Base-by-base conservation (phyloP, 2,888 invertebrate species). In the Acleris laterana region DNA sequence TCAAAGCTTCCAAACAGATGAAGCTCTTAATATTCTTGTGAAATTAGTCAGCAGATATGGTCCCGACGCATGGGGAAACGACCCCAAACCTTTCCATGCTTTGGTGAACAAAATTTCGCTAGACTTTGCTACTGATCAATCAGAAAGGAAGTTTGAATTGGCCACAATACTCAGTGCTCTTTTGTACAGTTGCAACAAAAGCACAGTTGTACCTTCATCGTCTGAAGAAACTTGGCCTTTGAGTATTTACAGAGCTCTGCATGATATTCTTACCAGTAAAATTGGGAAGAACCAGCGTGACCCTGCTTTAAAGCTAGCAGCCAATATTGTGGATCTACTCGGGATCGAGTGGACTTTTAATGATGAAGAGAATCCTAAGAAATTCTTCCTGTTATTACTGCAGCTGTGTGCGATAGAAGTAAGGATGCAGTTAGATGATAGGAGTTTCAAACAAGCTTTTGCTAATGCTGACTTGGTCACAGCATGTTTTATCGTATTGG, bases 371-470 rank as follows among this genome's bases (percentile, higher is more conserved):
- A 94, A 95, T 73, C 97, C 97, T 64, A 96, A 97, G 87, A 95
- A 97, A 78, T 96, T 98, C 78, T 95, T 98, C 76, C 90, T 98
- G 20, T 88, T 98, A 13, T 85, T 97, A 25, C 95, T 98, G 64
- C 98, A 98, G 83, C 90, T 99, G 64, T 96, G 97, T 75, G 97
- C 98, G 58, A 97, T 98, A 80, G 98, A 99, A 94, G 96, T 98
- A 1, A 95, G 98, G 78, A 98, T 99, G 98, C 97, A 97, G 74
- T 93, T 98, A 70, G 98, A 98, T 80, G 97, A 97, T 72, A 96
- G 96, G 77, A 96, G 95, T 79, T 94, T 98, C 73, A 96, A 97
- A 82, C 95, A 96, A 77, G 96, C 97, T 1, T 95, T 95, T 83
- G 93, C 94, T 51, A 96, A 97, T 83, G 95, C 95, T 56, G 96